Percentiles rank a stretch among this genome's conserved stretches.
Conservation (phyloP, 92 coral and sea anemone species). For the Isaurus tuberculatus region DNA sequence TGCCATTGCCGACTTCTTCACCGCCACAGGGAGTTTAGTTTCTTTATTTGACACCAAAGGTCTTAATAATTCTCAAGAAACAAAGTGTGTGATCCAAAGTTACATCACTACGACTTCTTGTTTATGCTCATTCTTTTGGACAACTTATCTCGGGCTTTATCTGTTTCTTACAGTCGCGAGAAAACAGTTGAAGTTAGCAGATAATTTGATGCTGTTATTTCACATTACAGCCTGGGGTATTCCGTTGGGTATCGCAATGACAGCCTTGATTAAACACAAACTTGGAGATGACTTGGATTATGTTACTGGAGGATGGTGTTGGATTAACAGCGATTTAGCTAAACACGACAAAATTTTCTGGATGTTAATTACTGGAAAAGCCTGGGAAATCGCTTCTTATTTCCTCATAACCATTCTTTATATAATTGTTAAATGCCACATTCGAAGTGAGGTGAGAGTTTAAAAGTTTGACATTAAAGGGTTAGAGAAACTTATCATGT, state of each 20-base stretch:
- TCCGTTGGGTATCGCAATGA: conserved; percentile 67
- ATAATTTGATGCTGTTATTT: conserved; percentile 66
- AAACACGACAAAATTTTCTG: conserved; percentile 48
- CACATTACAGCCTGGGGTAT: conserved; percentile 85
- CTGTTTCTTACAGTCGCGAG: conserved; percentile 73
- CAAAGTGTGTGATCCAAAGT: conserved; percentile 74
- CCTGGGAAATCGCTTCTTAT: conserved; percentile 88
- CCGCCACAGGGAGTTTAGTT: conserved; percentile 70
- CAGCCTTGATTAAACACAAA: conserved; percentile 52
- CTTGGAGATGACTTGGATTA: conserved; percentile 75
- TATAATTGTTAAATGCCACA: conserved; percentile 69
- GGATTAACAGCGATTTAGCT: conserved; percentile 65
- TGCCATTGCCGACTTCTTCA: conserved; percentile 89
- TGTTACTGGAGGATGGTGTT: conserved; percentile 87
- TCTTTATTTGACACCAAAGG: conserved; percentile 22
- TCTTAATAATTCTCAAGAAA: not conserved
- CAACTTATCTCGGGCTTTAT: conserved; percentile 80
- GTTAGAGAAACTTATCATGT: too few relatives aligned
- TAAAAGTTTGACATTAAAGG: not conserved
- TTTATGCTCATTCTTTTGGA: conserved; percentile 96
- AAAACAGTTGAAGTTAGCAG: conserved; percentile 63
- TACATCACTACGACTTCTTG: conserved; percentile 80
- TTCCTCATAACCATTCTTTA: conserved; percentile 67
- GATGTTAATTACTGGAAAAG: conserved; percentile 93
- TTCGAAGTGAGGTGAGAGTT: conserved; percentile 80